Evolutionary conservation across 2,888 invertebrate genomes (phyloP), one percentile per base, ranked within the genome.

Genomic region (Leucoma salicis): DNA sequence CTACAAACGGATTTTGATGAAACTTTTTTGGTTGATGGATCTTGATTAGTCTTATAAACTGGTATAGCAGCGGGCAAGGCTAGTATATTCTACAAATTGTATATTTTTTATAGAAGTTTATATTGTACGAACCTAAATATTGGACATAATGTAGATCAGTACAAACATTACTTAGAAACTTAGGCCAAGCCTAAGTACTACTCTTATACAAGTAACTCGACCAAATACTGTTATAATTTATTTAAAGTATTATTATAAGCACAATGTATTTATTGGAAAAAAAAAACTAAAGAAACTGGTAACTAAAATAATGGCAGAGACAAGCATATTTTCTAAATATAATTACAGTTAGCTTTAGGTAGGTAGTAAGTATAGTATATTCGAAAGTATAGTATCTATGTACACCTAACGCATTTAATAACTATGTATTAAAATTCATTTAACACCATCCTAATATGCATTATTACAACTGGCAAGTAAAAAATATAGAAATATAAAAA

Each of bases 381-480:
- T n/a, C n/a, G n/a, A n/a, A n/a, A n/a, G n/a, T n/a, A n/a, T n/a
- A n/a, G n/a, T 14, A 27, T 35, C 24, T 32, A 45, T 45, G 15
- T 57, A 48, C 40, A 36, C 24, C 14, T 46, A 46, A 35, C 16
- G 33, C 27, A 44, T 39, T 25, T 18, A 31, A 28, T 28, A 31
- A 21, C 14, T 18, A 5, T 10, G 38, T 28, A 8, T 8, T 37
- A 33, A 15, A 24, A 36, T 27, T 41, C 27, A 40, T 31, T 25
- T 35, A 39, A 39, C 18, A 45, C 14, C 42, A 38, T 3, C 40
- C 43, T n/a, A n/a, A n/a, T n/a, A n/a, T n/a, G 44, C 12, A 27
- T 36, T 35, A 44, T 42, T 40, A 28, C 11, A 48, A 21, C 31
- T 51, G 39, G 43, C 41, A 45, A 44, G 11, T 42, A 40, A 15